phyloP scores from a whole-genome alignment of 2,888 invertebrate species.

The Urechis unicinctus region DNA sequence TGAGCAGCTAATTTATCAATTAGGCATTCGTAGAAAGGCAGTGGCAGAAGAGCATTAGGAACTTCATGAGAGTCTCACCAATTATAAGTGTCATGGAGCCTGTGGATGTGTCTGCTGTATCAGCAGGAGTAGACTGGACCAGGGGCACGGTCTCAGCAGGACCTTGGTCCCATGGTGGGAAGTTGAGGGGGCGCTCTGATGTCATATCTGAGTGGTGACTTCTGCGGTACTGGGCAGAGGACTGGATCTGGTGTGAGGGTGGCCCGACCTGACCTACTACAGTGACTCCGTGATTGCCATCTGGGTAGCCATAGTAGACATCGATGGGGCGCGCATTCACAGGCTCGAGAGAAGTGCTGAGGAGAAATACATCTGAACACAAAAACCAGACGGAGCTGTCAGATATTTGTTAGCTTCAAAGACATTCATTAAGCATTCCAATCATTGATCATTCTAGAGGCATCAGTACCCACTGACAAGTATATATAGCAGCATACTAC shows the following conservation, averaged over 20 bases:
- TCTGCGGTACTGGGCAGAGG: not conserved
- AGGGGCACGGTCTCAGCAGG: not conserved
- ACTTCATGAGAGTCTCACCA: too few relatives aligned
- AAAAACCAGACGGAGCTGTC: too few relatives aligned
- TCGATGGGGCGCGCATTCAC: constrained; percentile 2
- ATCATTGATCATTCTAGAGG: too few relatives aligned
- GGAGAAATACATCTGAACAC: not conserved
- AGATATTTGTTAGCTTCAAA: too few relatives aligned
- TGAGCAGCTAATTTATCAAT: too few relatives aligned
- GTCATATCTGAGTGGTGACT: not conserved
- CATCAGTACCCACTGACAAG: too few relatives aligned
- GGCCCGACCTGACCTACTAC: not conserved
- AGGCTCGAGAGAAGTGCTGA: not conserved
- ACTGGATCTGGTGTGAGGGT: not conserved
- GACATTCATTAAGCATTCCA: too few relatives aligned
- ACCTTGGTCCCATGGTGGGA: not conserved
- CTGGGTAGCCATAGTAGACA: constrained; percentile 1
- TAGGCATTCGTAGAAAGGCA: too few relatives aligned
- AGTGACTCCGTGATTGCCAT: constrained; percentile 4
- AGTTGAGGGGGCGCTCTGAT: not conserved
- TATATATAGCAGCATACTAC: too few relatives aligned
- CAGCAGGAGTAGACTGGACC: not conserved
- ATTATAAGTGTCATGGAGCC: not conserved
- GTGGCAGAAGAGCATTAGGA: too few relatives aligned
- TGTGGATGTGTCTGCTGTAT: not conserved